phyloP scores from a whole-genome alignment of 2,797 vertebrate species.

The Vireo griseus region DNA sequence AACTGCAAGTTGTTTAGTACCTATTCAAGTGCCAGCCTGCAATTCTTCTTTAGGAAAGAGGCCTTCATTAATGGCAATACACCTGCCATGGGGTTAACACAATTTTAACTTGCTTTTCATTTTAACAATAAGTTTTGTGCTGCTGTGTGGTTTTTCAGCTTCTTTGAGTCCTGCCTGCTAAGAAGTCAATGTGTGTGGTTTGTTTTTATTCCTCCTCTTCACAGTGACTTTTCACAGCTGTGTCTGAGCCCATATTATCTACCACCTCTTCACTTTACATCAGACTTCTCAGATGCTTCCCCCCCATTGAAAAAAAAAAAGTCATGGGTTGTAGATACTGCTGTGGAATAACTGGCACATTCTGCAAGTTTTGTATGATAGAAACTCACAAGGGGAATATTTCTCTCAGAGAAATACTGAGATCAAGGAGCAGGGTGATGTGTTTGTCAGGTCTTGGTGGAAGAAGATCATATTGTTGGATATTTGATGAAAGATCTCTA shows the following conservation, averaged over 20 bases:
- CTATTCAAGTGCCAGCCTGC: background rate
- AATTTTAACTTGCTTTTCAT: background rate
- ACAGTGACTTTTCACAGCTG: background rate
- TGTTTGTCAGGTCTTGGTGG: background rate
- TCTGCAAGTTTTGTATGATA: background rate
- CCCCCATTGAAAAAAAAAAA: background rate
- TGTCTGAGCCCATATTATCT: background rate
- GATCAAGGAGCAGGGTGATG: background rate
- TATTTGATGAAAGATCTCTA: background rate
- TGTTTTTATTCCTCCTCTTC: conserved; percentile 5
- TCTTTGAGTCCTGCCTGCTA: background rate
- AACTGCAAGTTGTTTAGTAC: background rate
- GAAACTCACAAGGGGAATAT: background rate
- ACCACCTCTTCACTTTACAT: background rate
- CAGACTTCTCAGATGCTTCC: background rate
- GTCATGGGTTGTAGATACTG: background rate
- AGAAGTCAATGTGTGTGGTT: background rate
- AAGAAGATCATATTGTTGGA: background rate
- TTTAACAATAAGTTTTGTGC: background rate
- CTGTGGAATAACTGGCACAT: background rate
- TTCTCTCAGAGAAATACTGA: background rate
- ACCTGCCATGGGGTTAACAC: background rate
- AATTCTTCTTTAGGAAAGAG: background rate
- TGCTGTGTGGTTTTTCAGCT: background rate
- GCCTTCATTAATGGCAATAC: background rate